Evolutionary conservation across 2,888 invertebrate species (phyloP).

Genomic region (Mythimna albipuncta): DNA sequence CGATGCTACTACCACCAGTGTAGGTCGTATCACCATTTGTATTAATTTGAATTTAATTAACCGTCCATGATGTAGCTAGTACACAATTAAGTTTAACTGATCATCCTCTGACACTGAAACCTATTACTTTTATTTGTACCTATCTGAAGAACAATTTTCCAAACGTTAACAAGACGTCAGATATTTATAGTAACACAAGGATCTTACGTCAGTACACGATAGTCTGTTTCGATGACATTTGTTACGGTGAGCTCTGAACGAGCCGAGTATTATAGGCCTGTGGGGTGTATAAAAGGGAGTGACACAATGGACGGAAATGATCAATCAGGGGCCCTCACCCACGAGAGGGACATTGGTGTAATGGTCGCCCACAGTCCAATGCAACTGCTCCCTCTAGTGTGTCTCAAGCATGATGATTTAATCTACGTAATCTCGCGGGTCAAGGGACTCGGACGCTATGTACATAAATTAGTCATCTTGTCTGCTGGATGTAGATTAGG

Average conservation of each 20-base stretch:
- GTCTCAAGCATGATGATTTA: slow-evolving; percentile 70
- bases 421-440: slow-evolving; percentile 60
- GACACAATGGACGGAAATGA: slow-evolving; percentile 86
- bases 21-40: slow-evolving; percentile 60
- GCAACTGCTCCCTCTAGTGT: slow-evolving; percentile 69
- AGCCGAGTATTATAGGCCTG: slow-evolving; percentile 68
- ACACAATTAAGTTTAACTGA: slow-evolving; percentile 31
- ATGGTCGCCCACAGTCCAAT: slow-evolving; percentile 71
- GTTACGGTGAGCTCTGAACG: slow-evolving; percentile 70
- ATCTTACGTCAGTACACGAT: slow-evolving; percentile 68
- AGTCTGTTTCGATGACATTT: slow-evolving; percentile 69
- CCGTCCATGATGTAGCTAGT: slow-evolving; percentile 14
- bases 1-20: slow-evolving; percentile 40
- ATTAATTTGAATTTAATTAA: slow-evolving; percentile 49
- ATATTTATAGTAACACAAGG: slow-evolving; percentile 66
- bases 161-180: slow-evolving; percentile 58
- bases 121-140: slow-evolving; percentile 34
- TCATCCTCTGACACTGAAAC: slow-evolving; percentile 18
- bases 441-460: slow-evolving; percentile 61
- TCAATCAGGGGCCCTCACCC: slow-evolving; percentile 84
- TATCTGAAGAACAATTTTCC: slow-evolving; percentile 27
- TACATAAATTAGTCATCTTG: slow-evolving; percentile 50
- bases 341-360: slow-evolving; percentile 75
- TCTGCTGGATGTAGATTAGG: slow-evolving; percentile 40
- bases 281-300: slow-evolving; percentile 78